Evolutionary conservation across 2,113 vertebrate species (phyloP), one percentile per base, ranked within the genome.

Genomic region (Nymphicus hollandicus): DNA sequence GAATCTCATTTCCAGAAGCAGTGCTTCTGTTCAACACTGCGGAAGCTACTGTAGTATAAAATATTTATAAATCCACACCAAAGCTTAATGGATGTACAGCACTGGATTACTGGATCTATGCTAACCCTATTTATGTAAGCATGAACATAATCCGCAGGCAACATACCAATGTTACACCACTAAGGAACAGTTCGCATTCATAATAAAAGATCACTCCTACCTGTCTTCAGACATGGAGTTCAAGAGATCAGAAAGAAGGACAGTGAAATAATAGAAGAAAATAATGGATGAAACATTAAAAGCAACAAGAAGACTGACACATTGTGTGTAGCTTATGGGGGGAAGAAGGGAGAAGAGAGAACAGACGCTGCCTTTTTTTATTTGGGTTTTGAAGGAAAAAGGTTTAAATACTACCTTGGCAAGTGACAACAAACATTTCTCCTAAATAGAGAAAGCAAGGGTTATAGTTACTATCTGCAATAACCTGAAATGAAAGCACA

Each of bases 41-140:
- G 89, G 65, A 89, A 92, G 60, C 17, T 43, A 81, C 43, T 78
- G 17, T 29, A 55, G 61, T 13, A 43, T 35, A 87, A 92, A 94
- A 89, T 55, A 93, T 68, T 89, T 47, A 64, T 55, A 93, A 79
- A 87, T 87, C 81, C 66, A 91, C 35, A 95, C 31, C 23, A 81
- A 89, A 93, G 70, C 63, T 94, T 85, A 95, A 65, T 11, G 6
- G 61, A 88, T 35, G 65, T 37, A 76, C 39, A 89, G 70, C 7
- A 0, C 43, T 80, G 85, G 74, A 94, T 94, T 95, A 95, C 60
- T 89, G 81, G 65, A 91, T 87, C 93, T 80, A 8, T 76, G 74
- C 70, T 96, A 93, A 95, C 91, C 86, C 73, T 85, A 76, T 82
- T 93, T 93, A 93, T 41, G 28, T 58, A 91, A 91, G 83, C 56